phyloP scores from a whole-genome alignment of 35 echinoderm and acorn worm species.

The Apostichopus parvimensis region DNA sequence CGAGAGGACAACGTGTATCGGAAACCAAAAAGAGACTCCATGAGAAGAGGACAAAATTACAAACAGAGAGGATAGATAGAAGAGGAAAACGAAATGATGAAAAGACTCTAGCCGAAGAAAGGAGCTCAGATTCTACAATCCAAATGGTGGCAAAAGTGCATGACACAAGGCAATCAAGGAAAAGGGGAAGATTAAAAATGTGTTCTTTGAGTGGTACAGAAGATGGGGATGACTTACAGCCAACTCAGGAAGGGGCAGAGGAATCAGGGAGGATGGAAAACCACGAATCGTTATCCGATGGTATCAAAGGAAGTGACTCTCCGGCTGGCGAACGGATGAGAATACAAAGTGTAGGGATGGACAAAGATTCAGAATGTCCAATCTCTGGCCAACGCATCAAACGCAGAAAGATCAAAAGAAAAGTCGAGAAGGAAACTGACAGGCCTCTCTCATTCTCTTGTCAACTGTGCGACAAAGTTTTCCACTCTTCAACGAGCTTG shows the following conservation, averaged over 20 bases:
- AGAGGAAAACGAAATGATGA: background rate
- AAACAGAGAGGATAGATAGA: background rate
- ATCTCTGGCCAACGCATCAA: background rate
- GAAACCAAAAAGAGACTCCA: background rate
- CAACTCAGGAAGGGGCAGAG: background rate
- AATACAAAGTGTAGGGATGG: background rate
- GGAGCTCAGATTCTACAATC: no score
- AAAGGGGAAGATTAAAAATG: background rate
- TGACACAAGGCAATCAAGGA: background rate
- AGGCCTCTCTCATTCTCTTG: background rate
- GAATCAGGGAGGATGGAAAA: background rate
- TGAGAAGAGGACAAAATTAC: background rate
- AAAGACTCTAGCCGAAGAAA: background rate
- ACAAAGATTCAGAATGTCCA: background rate
- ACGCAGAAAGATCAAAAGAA: background rate
- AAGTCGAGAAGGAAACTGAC: background rate
- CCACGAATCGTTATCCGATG: background rate
- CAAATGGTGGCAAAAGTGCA: background rate
- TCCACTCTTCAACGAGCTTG: background rate
- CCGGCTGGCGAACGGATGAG: background rate
- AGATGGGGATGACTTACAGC: background rate
- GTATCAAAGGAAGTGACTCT: background rate
- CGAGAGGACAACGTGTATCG: background rate
- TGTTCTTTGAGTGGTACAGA: background rate
- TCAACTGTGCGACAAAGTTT: background rate